Evolutionary conservation across 92 coral and sea anemone species (phyloP), one percentile per base, ranked within the genome.

Genomic region (Paramuricea clavata): DNA sequence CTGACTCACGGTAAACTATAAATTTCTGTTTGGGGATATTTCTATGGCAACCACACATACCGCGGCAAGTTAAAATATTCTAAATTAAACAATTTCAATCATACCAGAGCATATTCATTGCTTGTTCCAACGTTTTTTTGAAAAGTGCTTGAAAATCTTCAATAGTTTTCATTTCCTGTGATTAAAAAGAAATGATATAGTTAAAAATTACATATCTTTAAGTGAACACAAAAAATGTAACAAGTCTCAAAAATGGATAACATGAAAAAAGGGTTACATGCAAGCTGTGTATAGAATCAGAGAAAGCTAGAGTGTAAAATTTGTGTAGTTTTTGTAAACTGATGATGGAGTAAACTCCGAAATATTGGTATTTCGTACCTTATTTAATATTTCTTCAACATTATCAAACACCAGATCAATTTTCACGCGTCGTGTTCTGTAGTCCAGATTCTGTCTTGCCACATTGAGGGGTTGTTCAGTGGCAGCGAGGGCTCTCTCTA

Each of bases 401-500:
- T 92, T 89, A 83, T 95, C 98, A 39, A 92, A 97, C 1, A 95
- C 98, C 78, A 95, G 81, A 74, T 95, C 98, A 62, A 95, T 94
- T 85, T 91, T 94, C 60, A 91, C 95, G 78, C 98, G 83, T 72
- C 98, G 89, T 43, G 95, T 97, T 76, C 98, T 85, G 83, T 90
- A 94, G 35, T 88, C 95, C 76, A 95, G 74, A 83, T 95, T 94
- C 86, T 95, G 98, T 83, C 89, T 92, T 33, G 98, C 72, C 56
- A 94, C 94, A 69, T 95, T 95, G 78, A 95, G 52, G 35, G 98
- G 98, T 67, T 85, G 86, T 62, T 95, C 98, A 0, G 98, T 95
- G 2, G 98, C 98, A 0, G 98, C 98, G 17, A 94, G 42, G 69
- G 98, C 98, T 75, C 93, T 95, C 81, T 95, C 98, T 26, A 95